Conservation (phyloP, 2,797 vertebrate species). For the Pseudochirops cupreus region DNA sequence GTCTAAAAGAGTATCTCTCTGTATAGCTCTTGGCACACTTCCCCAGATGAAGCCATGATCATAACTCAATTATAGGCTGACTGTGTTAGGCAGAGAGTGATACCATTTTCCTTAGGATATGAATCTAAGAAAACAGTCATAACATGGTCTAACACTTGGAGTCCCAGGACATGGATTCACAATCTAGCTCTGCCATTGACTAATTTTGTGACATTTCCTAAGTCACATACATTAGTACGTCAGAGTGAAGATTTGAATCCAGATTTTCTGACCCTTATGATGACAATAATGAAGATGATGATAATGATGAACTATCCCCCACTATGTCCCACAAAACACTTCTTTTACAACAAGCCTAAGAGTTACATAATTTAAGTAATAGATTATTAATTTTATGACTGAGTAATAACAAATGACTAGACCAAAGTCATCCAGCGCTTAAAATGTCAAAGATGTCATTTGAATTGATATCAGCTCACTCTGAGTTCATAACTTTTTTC, state of each 20-base stretch:
- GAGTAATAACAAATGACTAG: too few species aligned
- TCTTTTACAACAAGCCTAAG: too few species aligned
- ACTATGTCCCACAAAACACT: too few species aligned
- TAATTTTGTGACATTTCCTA: neutral
- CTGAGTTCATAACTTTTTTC: too few species aligned
- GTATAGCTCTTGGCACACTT: conserved; percentile 42
- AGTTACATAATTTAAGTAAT: too few species aligned
- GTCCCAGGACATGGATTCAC: neutral
- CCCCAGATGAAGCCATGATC: conserved; percentile 49
- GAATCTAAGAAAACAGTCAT: conserved; percentile 17
- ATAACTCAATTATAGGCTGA: conserved; percentile 29
- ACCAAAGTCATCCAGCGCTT: too few species aligned
- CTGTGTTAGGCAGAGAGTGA: conserved; percentile 29
- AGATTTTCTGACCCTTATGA: too few species aligned
- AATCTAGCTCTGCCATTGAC: neutral
- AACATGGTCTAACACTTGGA: neutral
- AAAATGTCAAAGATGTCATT: too few species aligned
- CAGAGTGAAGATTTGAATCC: neutral
- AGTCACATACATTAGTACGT: conserved; percentile 5
- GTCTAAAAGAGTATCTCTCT: conserved; percentile 22
- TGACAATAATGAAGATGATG: too few species aligned
- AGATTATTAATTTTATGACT: too few species aligned
- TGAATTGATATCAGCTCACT: too few species aligned
- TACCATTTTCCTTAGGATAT: conserved; percentile 23
- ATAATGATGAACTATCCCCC: too few species aligned